These are phyloP conservation scores for Tiaroga cobitis DNA, from an alignment of 2,797 vertebrate genomes.

Conservation along the genomic window DNA sequence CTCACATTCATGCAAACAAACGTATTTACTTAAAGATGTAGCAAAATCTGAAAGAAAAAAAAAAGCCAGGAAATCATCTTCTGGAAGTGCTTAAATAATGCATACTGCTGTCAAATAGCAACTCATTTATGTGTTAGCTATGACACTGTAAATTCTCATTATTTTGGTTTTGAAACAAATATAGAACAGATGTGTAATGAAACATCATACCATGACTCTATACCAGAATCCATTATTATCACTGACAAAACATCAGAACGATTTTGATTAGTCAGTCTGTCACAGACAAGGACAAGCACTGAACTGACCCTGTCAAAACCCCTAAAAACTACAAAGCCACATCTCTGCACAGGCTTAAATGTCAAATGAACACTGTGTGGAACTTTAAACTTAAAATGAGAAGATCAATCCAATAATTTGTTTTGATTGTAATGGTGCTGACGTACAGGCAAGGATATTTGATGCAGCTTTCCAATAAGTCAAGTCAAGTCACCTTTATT, in stretches of 20 bases:
- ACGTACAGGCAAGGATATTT: neutral
- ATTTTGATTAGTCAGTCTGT: constrained; percentile 11
- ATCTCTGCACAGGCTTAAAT: neutral
- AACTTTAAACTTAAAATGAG: neutral
- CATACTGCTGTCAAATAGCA: neutral
- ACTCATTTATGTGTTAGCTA: neutral
- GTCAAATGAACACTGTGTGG: neutral
- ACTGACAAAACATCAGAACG: constrained; percentile 11
- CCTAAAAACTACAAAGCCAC: constrained; percentile 10
- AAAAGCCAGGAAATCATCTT: neutral
- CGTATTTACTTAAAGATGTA: neutral
- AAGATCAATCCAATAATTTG: neutral
- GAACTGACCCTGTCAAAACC: constrained; percentile 24
- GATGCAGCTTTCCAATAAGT: neutral
- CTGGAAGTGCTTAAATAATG: neutral
- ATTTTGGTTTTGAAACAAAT: neutral
- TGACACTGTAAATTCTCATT: neutral
- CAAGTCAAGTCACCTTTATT: no score
- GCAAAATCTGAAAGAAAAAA: neutral
- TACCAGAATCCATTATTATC: neutral
- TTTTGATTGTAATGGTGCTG: neutral
- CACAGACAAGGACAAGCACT: constrained; percentile 3
- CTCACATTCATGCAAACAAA: neutral
- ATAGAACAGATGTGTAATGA: neutral
- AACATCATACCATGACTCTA: neutral